A percentile compares a stretch with the other conserved stretches of the same genome.
Conservation (phyloP, 2,113 vertebrate species). For the Sitta europaea region DNA sequence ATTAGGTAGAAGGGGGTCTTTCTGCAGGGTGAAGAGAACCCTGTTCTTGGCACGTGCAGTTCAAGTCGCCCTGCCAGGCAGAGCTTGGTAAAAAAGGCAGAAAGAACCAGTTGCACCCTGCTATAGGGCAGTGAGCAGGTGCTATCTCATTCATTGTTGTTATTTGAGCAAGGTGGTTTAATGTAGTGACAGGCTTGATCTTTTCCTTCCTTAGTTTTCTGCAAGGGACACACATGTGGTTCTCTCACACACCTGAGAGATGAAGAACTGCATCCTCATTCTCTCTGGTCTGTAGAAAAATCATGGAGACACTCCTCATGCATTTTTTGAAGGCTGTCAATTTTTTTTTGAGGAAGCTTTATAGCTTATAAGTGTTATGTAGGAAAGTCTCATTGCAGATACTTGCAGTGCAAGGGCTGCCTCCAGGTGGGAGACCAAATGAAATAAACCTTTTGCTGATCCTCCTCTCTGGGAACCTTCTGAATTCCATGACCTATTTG, state of each 20-base stretch:
- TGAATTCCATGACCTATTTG: background rate
- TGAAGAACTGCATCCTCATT: background rate
- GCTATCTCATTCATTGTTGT: background rate
- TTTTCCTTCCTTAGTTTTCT: background rate
- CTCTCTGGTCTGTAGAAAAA: background rate
- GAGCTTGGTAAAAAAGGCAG: background rate
- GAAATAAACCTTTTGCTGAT: background rate
- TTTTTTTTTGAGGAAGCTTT: background rate
- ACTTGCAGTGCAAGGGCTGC: background rate
- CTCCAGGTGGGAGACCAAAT: background rate
- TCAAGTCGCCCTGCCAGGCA: background rate
- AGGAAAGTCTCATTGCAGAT: background rate
- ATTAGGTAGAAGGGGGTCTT: background rate
- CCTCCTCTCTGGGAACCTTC: background rate
- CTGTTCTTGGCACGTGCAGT: fast-evolving
- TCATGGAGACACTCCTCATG: background rate
- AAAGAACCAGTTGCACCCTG: background rate
- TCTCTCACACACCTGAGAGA: background rate
- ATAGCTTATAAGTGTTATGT: background rate
- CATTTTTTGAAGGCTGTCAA: background rate
- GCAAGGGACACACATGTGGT: background rate
- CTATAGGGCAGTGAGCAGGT: background rate
- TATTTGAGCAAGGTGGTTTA: background rate
- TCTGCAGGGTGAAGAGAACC: background rate
- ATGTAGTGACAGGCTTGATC: background rate